Base-by-base conservation (phyloP, 2,797 vertebrate genomes). In the Heteromormyrus szaboi region DNA sequence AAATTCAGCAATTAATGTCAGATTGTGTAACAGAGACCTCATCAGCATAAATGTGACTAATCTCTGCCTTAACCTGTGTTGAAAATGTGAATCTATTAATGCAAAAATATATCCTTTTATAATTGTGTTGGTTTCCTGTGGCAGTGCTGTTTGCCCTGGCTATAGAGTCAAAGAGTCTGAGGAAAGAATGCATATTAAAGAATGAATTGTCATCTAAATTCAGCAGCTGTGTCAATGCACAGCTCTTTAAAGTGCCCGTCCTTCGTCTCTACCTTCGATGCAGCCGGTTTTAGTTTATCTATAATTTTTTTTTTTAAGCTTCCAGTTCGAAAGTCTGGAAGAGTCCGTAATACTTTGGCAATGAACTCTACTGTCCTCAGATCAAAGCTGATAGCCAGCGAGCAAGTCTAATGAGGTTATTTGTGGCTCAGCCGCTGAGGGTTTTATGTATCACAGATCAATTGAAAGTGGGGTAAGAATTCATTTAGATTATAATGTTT, bases 401-500 rank as follows among this genome's bases (percentile, higher is more conserved):
- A 81, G 68, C 14, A 37, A 54, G 12, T 76, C 65, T 88, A 79
- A 88, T 88, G 46, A 88, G 65, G 59, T 88, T 88, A 88, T 88
- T 88, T 88, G 87, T 88, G 65, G 68, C 68, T 81, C 1, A 1
- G 65, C 19, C 33, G 17, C 87, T 79, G 46, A 76, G 11, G 25
- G n/a, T 50, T 37, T 72, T 88, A 48, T 22, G 88, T 56, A 88
- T 84, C 76, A 46, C 33, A 46, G 81, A 88, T 88, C 51, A 88
- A 84, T 88, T 56, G 76, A 88, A 62, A 88, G 76, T 46, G 37
- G 51, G 33, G 9, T 59, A 51, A 59, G 76, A 83, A 84, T 88
- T 59, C 76, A 88, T 59, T 88, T 88, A 44, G 88, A 84, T 88
- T 88, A 56, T 88, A 88, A 88, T 54, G 88, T 84, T 62, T 33